Evolutionary conservation across 2,113 vertebrate genomes (phyloP).

Genomic region (Empidonax alnorum): DNA sequence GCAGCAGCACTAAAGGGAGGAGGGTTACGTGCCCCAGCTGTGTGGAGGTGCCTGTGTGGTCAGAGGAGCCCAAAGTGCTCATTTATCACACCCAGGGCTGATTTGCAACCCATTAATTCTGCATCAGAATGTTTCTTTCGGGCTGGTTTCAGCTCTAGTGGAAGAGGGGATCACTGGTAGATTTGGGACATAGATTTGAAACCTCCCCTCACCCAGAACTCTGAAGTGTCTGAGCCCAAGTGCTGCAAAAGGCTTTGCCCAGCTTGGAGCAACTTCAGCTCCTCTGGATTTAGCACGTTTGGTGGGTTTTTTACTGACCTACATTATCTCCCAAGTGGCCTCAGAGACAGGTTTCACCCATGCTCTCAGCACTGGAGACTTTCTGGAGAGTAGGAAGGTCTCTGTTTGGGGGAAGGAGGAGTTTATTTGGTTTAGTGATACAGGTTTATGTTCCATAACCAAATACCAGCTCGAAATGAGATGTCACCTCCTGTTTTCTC

Average conservation of each 20-base stretch:
- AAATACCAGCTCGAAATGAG: background rate
- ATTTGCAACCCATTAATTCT: background rate
- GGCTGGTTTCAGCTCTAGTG: background rate
- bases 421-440: background rate
- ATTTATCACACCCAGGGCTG: accelerated
- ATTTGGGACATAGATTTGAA: background rate
- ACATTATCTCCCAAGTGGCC: background rate
- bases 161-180: background rate
- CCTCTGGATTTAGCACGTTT: background rate
- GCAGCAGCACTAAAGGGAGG: background rate
- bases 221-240: background rate
- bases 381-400: accelerated
- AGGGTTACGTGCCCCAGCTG: background rate
- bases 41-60: background rate
- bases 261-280: background rate
- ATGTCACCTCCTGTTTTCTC: background rate
- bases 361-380: background rate
- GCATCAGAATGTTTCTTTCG: background rate
- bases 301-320: background rate
- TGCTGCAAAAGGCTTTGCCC: background rate
- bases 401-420: background rate
- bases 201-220: accelerated
- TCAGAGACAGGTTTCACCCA: background rate
- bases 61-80: background rate
- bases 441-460: background rate